Percentiles rank a stretch among this genome's conserved stretches.
Evolutionary conservation across 2,797 vertebrate species (phyloP).

Genomic region (Chaetophractus vellerosus): DNA sequence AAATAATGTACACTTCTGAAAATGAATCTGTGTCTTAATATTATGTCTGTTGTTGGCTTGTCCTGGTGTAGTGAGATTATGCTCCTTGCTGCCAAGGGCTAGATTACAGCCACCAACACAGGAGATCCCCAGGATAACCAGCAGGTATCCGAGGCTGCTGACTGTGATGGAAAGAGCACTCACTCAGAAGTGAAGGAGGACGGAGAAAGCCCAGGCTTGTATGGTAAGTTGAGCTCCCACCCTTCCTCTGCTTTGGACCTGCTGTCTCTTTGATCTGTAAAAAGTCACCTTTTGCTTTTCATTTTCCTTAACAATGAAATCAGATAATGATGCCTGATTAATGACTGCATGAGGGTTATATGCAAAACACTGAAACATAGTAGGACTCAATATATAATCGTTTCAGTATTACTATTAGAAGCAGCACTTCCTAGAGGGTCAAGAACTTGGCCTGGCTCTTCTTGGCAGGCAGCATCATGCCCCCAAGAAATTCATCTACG

Average conservation of each 20-base stretch:
- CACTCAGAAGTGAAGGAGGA: accelerated
- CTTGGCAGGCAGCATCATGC: too few relatives aligned
- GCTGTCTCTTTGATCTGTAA: neutral
- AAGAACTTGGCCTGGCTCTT: neutral
- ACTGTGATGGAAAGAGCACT: accelerated
- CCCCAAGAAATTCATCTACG: accelerated
- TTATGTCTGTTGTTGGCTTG: neutral
- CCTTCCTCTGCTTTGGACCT: neutral
- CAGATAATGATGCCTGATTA: neutral
- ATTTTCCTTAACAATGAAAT: neutral
- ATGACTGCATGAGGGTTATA: neutral
- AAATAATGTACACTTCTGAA: neutral
- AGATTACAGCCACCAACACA: accelerated
- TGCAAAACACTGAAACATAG: neutral
- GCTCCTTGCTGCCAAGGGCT: neutral
- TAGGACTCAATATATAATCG: accelerated
- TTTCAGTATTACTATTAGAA: neutral
- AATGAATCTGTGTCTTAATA: neutral
- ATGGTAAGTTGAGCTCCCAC: accelerated
- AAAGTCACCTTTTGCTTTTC: neutral
- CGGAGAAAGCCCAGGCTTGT: accelerated
- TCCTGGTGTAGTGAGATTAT: neutral
- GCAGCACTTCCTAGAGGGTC: neutral
- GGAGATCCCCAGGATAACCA: neutral
- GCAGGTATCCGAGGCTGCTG: accelerated